Evolutionary conservation across 2,888 invertebrate species (phyloP), one percentile per base, ranked within the genome.

Genomic region (Bugula neritina): DNA sequence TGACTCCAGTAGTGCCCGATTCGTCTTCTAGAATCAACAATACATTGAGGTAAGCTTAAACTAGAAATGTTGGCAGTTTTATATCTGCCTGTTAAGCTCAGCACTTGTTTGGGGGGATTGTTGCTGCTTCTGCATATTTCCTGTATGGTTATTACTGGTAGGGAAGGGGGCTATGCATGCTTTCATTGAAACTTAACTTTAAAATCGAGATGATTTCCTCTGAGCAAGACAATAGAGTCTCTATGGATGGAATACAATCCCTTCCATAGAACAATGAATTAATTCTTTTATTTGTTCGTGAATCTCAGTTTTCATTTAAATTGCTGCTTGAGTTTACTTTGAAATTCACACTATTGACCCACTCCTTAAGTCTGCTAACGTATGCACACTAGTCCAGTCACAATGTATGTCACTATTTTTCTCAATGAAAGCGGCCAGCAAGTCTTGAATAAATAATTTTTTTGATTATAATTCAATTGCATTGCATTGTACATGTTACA

Each of bases 1-100:
- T 63, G 27, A 31, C 63, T 31, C 63, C 63, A 25, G 63, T 63
- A 63, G 63, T 63, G 5, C 63, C 63, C 63, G 63, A 63, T 31
- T 63, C 63, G 5, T 31, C 31, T 2, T 63, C 63, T 21, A 27
- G 63, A 31, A 31, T 63, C 3, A 63, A 63, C 31, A 29, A 3
- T 63, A 27, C 63, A 13, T 31, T 63, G 5, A 63, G 63, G 63
- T 63, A 63, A 10, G 43, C 17, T 43, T 43, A 17, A 43, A 17
- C 10, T 43, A 43, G 43, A 43, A 43, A 43, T 43, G 10, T 43
- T 43, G 17, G 43, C 17, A 43, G 43, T 17, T 17, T 17, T 43
- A 43, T 10, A 10, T 43, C 10, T 43, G 43, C 17, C n/a, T n/a
- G n/a, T n/a, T n/a, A n/a, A n/a, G n/a, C n/a, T n/a, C n/a, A n/a